These are phyloP conservation scores for Anguilla rostrata DNA, from an alignment of 2,113 vertebrate species.

Conservation along the genomic window DNA sequence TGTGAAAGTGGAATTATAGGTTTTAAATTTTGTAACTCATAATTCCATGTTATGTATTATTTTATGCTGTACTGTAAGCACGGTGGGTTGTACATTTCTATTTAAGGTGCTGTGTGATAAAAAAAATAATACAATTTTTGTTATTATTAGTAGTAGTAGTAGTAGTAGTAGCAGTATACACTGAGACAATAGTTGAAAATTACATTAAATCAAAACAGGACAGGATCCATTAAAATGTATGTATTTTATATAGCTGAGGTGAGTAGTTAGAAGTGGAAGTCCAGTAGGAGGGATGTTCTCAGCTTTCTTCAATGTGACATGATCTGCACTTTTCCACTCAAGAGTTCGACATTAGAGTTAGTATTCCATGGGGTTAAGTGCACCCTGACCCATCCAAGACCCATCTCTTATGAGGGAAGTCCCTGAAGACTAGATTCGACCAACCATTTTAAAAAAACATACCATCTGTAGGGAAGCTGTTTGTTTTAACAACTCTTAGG, in stretches of 20 bases:
- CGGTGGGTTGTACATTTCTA: neutral
- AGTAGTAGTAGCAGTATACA: neutral
- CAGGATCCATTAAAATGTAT: neutral
- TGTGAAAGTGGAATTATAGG: neutral
- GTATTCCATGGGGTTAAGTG: slow-evolving; percentile 31
- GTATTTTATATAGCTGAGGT: slow-evolving; percentile 47
- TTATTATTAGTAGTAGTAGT: no score
- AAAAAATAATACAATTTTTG: neutral
- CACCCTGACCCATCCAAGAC: slow-evolving; percentile 39
- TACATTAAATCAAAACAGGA: neutral
- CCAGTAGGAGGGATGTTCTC: slow-evolving; percentile 54
- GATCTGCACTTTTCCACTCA: slow-evolving; percentile 17
- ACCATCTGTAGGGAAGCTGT: slow-evolving; percentile 56
- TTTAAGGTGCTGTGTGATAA: neutral
- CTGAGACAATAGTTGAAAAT: neutral
- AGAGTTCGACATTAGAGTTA: slow-evolving; percentile 15
- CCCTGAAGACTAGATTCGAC: slow-evolving; percentile 57
- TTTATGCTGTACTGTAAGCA: neutral
- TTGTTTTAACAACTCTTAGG: slow-evolving; percentile 70
- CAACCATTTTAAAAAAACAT: slow-evolving; percentile 60
- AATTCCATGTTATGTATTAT: neutral
- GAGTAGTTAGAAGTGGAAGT: slow-evolving; percentile 57
- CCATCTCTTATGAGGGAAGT: slow-evolving; percentile 42
- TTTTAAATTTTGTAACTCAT: neutral
- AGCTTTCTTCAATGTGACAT: slow-evolving; percentile 35